phyloP scores from a whole-genome alignment of 2,888 invertebrate genomes.

The Drosophila meridiana region DNA sequence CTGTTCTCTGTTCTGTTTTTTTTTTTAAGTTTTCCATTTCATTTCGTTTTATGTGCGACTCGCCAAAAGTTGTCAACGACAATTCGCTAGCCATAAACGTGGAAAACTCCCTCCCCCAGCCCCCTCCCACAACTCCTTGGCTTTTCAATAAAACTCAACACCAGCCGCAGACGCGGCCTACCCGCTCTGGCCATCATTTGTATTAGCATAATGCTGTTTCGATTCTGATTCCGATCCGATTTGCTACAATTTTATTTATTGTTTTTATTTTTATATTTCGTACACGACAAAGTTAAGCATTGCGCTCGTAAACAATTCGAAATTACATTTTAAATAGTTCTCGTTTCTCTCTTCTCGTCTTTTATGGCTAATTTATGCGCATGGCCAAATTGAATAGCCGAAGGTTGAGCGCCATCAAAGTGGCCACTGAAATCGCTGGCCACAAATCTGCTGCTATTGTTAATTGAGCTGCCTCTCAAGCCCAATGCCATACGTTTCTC shows the following conservation, averaged over 20 bases:
- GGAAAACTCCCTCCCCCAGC: slow-evolving; percentile 16
- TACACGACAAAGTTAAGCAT: slow-evolving; percentile 47
- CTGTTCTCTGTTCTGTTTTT: slow-evolving; percentile 14
- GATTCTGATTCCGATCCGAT: slow-evolving; percentile 62
- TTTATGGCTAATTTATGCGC: slow-evolving; percentile 83
- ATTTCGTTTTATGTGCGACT: slow-evolving; percentile 73
- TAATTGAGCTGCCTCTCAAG: slow-evolving; percentile 40
- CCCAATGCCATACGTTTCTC: slow-evolving; percentile 28
- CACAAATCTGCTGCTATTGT: slow-evolving; percentile 11
- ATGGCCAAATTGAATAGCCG: slow-evolving; percentile 61
- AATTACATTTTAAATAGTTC: slow-evolving; percentile 80
- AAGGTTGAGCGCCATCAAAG: slow-evolving; percentile 20
- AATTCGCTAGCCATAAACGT: slow-evolving; percentile 67
- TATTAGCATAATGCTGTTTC: slow-evolving; percentile 77
- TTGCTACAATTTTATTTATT: slow-evolving; percentile 79
- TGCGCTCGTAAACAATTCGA: slow-evolving; percentile 61
- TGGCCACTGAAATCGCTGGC: slow-evolving; percentile 36
- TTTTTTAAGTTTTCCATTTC: slow-evolving; percentile 75
- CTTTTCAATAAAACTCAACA: slow-evolving; percentile 71
- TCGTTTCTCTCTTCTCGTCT: slow-evolving; percentile 50
- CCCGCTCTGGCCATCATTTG: slow-evolving; percentile 50
- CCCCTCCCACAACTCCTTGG: neutral
- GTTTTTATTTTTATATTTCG: slow-evolving; percentile 44
- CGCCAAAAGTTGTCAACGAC: slow-evolving; percentile 76
- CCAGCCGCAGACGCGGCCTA: slow-evolving; percentile 59